These are phyloP conservation scores for Sprattus sprattus DNA, from an alignment of 2,113 vertebrate species.

Conservation along the genomic window DNA sequence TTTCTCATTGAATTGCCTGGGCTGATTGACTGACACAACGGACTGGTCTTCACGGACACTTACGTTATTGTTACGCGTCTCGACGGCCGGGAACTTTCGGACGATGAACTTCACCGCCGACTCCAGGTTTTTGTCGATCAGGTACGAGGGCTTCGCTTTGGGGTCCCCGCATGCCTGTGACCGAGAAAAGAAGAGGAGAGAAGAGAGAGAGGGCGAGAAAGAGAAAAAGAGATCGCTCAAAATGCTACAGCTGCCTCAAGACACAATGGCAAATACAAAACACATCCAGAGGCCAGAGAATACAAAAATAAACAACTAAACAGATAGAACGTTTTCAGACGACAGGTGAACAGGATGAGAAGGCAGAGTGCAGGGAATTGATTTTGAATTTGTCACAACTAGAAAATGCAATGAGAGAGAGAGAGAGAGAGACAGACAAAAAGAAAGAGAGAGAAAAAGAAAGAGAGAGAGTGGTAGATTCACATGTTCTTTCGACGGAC, in stretches of 20 bases:
- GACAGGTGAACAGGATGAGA: constrained; percentile 81
- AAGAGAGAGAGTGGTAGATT: neutral
- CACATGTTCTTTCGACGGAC: constrained; percentile 37
- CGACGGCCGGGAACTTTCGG: constrained; percentile 95
- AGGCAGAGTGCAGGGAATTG: constrained; percentile 76
- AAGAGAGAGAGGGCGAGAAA: constrained; percentile 24
- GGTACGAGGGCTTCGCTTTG: constrained; percentile 97
- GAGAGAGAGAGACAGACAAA: constrained; percentile 30
- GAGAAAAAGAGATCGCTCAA: constrained; percentile 56
- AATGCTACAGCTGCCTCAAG: constrained; percentile 19
- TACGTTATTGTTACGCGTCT: constrained; percentile 98
- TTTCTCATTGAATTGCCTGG: neutral
- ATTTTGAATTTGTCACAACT: constrained; percentile 66
- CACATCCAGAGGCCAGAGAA: constrained; percentile 18
- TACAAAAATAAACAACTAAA: constrained; percentile 25
- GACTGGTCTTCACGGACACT: constrained; percentile 60
- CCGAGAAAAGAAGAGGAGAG: constrained; percentile 42
- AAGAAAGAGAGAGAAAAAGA: neutral
- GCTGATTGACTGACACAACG: neutral
- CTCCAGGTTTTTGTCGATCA: constrained; percentile 97
- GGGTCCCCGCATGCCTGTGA: constrained; percentile 94
- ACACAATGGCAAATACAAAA: constrained; percentile 8
- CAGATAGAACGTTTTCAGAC: constrained; percentile 59
- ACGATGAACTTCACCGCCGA: constrained; percentile 99
- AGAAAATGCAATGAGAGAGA: constrained; percentile 71